A percentile compares a stretch with the other conserved stretches of the same genome.
Conservation (phyloP, 1,140 invertebrate genomes). For the Euwallacea fornicatus region DNA sequence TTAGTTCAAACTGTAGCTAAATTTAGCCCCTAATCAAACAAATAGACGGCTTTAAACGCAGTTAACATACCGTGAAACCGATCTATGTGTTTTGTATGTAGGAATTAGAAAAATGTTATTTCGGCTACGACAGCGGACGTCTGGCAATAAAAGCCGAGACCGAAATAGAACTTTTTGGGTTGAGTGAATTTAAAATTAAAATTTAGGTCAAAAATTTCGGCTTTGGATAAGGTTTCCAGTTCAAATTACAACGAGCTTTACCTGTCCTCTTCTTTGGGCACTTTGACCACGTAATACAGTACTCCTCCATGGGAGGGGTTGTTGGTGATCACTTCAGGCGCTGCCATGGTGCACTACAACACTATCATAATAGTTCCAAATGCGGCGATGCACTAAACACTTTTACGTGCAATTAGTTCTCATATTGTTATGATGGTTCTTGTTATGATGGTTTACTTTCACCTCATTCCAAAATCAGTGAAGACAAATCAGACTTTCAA, state of each 20-base stretch:
- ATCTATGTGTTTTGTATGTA: neutral
- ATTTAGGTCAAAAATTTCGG: slow-evolving; percentile 10
- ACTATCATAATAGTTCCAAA: neutral
- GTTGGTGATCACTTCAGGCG: slow-evolving; percentile 49
- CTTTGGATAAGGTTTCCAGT: neutral
- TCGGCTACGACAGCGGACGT: neutral
- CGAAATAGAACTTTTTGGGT: slow-evolving; percentile 9
- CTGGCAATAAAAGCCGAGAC: slow-evolving; percentile 3
- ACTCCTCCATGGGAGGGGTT: slow-evolving; percentile 61
- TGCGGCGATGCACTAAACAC: neutral
- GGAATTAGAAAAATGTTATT: slow-evolving; percentile 10
- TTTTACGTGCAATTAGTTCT: neutral
- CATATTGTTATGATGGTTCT: neutral
- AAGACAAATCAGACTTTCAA: too few species aligned
- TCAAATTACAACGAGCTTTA: slow-evolving; percentile 5
- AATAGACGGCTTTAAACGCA: neutral
- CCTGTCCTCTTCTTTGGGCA: slow-evolving; percentile 53
- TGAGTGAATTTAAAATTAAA: neutral
- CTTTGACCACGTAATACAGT: slow-evolving; percentile 61
- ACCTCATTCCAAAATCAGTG: too few species aligned
- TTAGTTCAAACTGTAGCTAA: neutral
- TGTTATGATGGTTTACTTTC: neutral
- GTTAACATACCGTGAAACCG: slow-evolving; percentile 12
- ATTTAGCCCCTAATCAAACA: neutral
- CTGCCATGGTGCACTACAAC: slow-evolving; percentile 21